Evolutionary conservation across 1,140 invertebrate genomes (phyloP), one percentile per base, ranked within the genome.

Genomic region (Belonocnema kinseyi): DNA sequence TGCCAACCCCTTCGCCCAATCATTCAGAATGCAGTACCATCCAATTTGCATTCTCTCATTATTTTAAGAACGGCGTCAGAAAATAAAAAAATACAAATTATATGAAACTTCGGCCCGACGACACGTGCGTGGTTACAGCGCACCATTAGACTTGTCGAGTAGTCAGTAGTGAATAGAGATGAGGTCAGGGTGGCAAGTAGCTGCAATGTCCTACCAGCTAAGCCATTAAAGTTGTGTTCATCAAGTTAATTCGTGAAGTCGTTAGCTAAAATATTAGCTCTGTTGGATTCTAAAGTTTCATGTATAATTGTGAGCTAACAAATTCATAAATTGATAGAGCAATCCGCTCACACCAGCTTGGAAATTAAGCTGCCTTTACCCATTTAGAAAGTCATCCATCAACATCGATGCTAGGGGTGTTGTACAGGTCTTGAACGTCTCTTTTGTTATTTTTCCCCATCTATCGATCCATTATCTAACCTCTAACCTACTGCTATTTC

Each of bases 301-400:
- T 66, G 26, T 66, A 40, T 66, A 66, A 66, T 66, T 66, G 26
- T 33, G 13, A 66, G 26, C 61, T 66, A 40, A 66, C 61, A 66
- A 40, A 66, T 66, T 66, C 33, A 66, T 66, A 46, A 66, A 66
- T 66, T 66, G 61, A 66, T 66, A 66, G 61, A 66, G 61, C 61
- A 26, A 66, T 66, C 26, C 13, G 8, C 54, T 56, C 33, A 26
- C 61, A n/a, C 61, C 61, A 40, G 61, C 33, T 40, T 66, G 33
- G 33, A 66, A 66, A 66, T 66, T 66, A 66, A 66, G 61, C 61
- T 33, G 61, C 61, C 61, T 13, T 10, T 40, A 66, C 26, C 40
- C 61, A 66, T 66, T 66, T 66, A 66, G 40, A 66, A 26, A 66
- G 40, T 33, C 33, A 66, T 66, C 61, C 61, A 66, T 66, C 61